Conservation (phyloP, 2,888 invertebrate species). For the Scotopteryx bipunctaria region DNA sequence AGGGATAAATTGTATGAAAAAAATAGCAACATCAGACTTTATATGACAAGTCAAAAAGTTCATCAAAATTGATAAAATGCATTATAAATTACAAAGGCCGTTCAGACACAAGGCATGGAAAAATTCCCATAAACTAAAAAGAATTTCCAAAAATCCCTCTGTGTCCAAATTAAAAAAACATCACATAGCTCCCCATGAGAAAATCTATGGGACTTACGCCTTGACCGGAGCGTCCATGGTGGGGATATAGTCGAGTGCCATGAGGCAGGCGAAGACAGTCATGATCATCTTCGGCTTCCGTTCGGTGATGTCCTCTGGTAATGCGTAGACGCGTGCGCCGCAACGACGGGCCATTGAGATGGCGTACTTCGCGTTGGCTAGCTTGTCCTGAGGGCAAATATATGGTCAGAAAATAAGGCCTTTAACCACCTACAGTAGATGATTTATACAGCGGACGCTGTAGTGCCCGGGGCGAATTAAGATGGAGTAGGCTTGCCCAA, state of each 20-base stretch:
- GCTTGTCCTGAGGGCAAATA: constrained; percentile 87
- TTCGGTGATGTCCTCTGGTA: constrained; percentile 99
- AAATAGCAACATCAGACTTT: constrained; percentile 2
- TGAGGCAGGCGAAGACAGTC: constrained; percentile 99
- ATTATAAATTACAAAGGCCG: neutral
- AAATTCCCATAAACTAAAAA: too few relatives aligned
- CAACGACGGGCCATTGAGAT: constrained; percentile 98
- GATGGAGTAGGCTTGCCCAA: too few relatives aligned
- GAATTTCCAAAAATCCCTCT: too few relatives aligned
- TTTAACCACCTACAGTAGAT: too few relatives aligned
- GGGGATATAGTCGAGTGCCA: constrained; percentile 98
- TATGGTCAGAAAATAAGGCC: neutral
- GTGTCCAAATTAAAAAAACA: neutral
- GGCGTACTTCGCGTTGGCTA: constrained; percentile 99
- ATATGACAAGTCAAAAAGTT: constrained; percentile 9
- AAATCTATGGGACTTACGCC: too few relatives aligned
- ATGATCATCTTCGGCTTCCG: constrained; percentile 99
- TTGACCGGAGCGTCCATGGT: constrained; percentile 87
- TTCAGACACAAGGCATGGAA: too few relatives aligned
- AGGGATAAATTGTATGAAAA: constrained; percentile 14
- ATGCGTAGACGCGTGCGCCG: constrained; percentile 98
- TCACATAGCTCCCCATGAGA: too few relatives aligned
- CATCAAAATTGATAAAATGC: constrained; percentile 10
- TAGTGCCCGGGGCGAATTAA: too few relatives aligned
- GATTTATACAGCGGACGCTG: too few relatives aligned